Evolutionary conservation across 1,140 invertebrate genomes (phyloP).

Genomic region (Drosophila ananassae): DNA sequence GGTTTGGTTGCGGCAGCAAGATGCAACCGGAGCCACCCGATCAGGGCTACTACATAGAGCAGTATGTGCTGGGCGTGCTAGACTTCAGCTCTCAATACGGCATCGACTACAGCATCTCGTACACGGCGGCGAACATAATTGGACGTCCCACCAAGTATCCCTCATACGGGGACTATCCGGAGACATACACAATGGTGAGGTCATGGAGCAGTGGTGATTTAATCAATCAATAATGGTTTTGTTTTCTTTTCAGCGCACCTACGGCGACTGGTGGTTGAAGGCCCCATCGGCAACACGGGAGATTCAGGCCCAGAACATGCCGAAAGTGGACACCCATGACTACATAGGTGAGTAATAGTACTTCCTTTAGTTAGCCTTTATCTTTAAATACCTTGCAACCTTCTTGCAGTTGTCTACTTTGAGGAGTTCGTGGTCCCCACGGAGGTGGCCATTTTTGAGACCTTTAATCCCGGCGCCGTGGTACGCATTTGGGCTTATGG

Average conservation of each 20-base stretch:
- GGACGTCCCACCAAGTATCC: conserved; percentile 93
- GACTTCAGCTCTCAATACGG: conserved; percentile 96
- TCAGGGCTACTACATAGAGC: conserved; percentile 85
- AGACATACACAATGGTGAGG: conserved; percentile 93
- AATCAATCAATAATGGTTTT: neutral
- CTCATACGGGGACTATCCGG: conserved; percentile 94
- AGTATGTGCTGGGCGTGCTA: conserved; percentile 89
- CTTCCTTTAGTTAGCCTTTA: no score
- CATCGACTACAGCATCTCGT: conserved; percentile 93
- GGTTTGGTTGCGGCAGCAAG: conserved; percentile 32
- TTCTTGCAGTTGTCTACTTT: conserved; percentile 88
- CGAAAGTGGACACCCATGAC: conserved; percentile 90
- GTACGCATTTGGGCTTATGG: conserved; percentile 91
- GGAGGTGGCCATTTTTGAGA: conserved; percentile 93
- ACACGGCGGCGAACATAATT: conserved; percentile 93
- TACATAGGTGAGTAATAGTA: conserved; percentile 89
- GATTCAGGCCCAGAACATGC: conserved; percentile 90
- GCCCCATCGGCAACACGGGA: conserved; percentile 88
- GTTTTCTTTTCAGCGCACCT: conserved; percentile 88
- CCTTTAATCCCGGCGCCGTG: conserved; percentile 94
- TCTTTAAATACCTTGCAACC: no score
- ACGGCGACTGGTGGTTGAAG: conserved; percentile 94
- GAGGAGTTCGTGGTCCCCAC: conserved; percentile 90
- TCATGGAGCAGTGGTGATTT: neutral
- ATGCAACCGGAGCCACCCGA: conserved; percentile 35